Conservation (phyloP, 2,797 vertebrate genomes). For the Pipistrellus nathusii region DNA sequence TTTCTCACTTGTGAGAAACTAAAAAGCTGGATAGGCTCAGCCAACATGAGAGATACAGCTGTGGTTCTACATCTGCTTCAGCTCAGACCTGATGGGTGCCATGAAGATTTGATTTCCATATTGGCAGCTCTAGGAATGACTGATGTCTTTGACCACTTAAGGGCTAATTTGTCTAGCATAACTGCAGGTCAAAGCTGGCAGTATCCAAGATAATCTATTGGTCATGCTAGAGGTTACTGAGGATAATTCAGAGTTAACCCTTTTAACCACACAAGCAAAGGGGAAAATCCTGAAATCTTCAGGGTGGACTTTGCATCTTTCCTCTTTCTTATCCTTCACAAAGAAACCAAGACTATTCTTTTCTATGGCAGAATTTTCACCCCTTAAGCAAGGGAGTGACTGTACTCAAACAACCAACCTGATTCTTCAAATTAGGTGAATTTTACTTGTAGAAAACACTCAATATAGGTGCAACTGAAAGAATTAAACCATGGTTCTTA, state of each 20-base stretch:
- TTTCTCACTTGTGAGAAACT: slow-evolving; percentile 90
- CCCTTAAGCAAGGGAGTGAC: slow-evolving; percentile 31
- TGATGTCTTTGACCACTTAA: slow-evolving; percentile 64
- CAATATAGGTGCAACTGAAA: background rate
- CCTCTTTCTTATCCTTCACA: slow-evolving; percentile 80
- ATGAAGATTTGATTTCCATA: slow-evolving; percentile 64
- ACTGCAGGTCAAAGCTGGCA: slow-evolving; percentile 44
- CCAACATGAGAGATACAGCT: slow-evolving; percentile 83
- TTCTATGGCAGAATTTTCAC: slow-evolving; percentile 79
- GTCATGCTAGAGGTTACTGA: slow-evolving; percentile 73
- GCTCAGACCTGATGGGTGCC: slow-evolving; percentile 89
- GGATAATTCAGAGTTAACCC: slow-evolving; percentile 58
- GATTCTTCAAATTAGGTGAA: background rate
- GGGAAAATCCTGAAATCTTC: slow-evolving; percentile 63
- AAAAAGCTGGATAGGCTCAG: slow-evolving; percentile 87
- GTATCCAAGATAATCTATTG: slow-evolving; percentile 72
- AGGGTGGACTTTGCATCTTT: slow-evolving; percentile 73
- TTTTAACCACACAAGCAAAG: background rate
- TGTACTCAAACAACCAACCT: background rate
- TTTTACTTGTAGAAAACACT: background rate
- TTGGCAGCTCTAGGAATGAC: slow-evolving; percentile 75
- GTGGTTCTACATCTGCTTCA: slow-evolving; percentile 87
- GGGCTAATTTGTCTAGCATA: slow-evolving; percentile 79
- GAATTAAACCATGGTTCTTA: background rate
- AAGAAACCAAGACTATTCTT: slow-evolving; percentile 12